phyloP scores from a whole-genome alignment of 2,888 invertebrate species.

The Acrocera orbiculus region DNA sequence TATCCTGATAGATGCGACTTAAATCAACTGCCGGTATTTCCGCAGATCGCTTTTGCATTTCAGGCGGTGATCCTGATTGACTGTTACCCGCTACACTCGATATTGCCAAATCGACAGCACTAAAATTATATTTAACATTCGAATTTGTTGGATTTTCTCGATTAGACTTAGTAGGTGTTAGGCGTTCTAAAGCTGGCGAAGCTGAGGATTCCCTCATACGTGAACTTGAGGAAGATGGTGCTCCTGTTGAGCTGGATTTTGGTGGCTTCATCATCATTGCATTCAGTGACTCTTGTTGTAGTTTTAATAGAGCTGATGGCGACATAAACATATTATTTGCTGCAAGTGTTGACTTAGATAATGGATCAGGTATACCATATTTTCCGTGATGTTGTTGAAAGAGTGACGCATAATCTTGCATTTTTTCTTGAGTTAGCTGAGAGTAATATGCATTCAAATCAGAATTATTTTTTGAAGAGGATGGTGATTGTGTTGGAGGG shows the following conservation, averaged over 20 bases:
- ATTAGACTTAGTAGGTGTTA: constrained; percentile 24
- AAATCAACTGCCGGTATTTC: constrained; percentile 27
- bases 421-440: constrained; percentile 32
- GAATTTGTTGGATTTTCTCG: constrained; percentile 11
- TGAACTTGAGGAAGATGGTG: constrained; percentile 19
- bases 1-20: constrained; percentile 24
- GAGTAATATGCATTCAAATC: constrained; percentile 26
- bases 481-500: constrained; percentile 19
- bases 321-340: constrained; percentile 66
- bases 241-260: constrained; percentile 22
- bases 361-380: constrained; percentile 48
- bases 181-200: constrained; percentile 20
- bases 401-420: constrained; percentile 32
- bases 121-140: constrained; percentile 28
- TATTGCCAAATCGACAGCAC: constrained; percentile 31
- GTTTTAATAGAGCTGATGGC: constrained; percentile 48
- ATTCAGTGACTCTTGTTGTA: constrained; percentile 37
- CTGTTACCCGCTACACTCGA: constrained; percentile 23
- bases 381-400: constrained; percentile 33
- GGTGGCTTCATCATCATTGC: constrained; percentile 38
- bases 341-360: constrained; percentile 55
- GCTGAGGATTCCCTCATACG: constrained; percentile 29
- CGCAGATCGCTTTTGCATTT: constrained; percentile 25
- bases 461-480: constrained; percentile 15
- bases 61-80: constrained; percentile 20